Conservation (phyloP, 2,797 vertebrate species). For the Ceryle rudis region DNA sequence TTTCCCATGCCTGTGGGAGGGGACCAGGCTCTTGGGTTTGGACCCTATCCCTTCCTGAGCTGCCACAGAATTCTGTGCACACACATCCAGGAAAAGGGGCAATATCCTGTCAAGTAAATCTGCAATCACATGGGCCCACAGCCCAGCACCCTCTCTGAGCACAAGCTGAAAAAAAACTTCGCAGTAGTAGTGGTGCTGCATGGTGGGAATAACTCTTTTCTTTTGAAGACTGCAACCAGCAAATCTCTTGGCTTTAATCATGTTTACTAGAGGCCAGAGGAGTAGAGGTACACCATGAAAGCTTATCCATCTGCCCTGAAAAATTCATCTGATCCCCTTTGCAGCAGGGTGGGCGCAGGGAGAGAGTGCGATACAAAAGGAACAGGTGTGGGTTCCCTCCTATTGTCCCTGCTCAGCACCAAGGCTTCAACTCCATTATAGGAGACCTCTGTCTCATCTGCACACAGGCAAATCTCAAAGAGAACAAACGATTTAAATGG, state of each 20-base stretch:
- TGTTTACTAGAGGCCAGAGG: background rate
- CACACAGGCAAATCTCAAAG: conserved; percentile 9
- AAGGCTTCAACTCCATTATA: background rate
- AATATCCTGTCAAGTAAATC: background rate
- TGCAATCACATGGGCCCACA: rapidly evolving
- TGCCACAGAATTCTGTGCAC: background rate
- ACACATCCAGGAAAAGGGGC: background rate
- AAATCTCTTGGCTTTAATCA: background rate
- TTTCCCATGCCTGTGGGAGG: background rate
- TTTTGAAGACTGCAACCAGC: background rate
- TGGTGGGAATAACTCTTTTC: background rate
- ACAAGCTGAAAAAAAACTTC: background rate
- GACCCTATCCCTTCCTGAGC: background rate
- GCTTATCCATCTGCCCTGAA: background rate
- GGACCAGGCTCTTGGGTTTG: background rate
- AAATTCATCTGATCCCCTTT: background rate
- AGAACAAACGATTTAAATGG: conserved; percentile 1
- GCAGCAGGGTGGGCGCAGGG: rapidly evolving
- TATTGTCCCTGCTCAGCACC: conserved; percentile 7
- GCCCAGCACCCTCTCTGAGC: background rate
- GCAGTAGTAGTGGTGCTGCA: background rate
- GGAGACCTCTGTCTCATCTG: conserved; percentile 9
- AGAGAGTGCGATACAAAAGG: background rate
- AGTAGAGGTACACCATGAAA: background rate
- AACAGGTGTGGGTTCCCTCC: background rate